A percentile compares a stretch with the other conserved stretches of the same genome.
phyloP scores from a whole-genome alignment of 2,888 invertebrate genomes.

The Icerya purchasi region DNA sequence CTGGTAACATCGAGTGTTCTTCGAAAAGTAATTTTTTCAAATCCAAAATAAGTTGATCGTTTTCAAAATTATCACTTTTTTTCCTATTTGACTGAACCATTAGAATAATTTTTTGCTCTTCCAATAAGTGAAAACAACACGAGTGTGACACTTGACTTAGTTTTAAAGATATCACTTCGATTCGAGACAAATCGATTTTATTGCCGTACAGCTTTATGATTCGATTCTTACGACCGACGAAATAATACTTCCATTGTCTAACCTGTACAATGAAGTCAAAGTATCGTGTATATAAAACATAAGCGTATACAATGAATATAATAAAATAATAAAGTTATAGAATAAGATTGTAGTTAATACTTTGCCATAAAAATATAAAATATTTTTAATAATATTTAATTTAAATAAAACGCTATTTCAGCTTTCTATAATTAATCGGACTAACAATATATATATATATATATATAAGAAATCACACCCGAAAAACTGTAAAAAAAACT shows the following conservation, averaged over 20 bases:
- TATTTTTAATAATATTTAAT: no score
- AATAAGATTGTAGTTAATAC: no score
- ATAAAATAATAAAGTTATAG: no score
- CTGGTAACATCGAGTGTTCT: conserved; percentile 1
- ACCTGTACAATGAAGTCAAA: conserved; percentile 15
- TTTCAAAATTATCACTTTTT: background rate
- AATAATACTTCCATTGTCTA: conserved; percentile 32
- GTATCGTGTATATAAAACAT: conserved; percentile 3
- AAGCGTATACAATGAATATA: no score
- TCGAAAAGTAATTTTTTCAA: background rate
- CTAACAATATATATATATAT: no score
- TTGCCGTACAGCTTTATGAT: conserved; percentile 56
- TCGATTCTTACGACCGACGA: conserved; percentile 43
- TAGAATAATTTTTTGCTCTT: conserved; percentile 3
- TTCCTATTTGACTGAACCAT: background rate
- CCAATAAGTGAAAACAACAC: background rate
- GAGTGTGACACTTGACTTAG: background rate
- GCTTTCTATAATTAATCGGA: no score
- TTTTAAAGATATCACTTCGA: conserved; percentile 27
- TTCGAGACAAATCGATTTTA: conserved; percentile 36
- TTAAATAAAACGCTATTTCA: no score
- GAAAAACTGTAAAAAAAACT: no score
- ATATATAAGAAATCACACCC: no score
- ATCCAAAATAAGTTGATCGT: background rate
- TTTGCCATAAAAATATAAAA: no score